Evolutionary conservation across 2,113 vertebrate species (phyloP).

Genomic region (Cyphomyrus discorhynchus): DNA sequence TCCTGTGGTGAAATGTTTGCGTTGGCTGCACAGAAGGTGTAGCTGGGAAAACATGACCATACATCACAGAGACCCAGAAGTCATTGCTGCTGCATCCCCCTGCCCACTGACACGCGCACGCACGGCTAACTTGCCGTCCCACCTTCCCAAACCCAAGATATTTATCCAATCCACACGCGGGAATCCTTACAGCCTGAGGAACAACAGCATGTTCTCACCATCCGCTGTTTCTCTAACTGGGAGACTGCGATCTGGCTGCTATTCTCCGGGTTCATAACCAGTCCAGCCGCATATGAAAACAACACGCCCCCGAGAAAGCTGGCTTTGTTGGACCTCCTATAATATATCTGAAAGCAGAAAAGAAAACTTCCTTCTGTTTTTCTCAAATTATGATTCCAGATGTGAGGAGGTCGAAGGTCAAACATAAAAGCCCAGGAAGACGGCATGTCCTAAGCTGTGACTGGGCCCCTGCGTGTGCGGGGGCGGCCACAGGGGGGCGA

Average conservation of each 20-base stretch:
- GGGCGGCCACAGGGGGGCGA: constrained; percentile 72
- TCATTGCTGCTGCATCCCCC: constrained; percentile 33
- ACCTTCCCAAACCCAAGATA: constrained; percentile 51
- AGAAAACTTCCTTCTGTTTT: constrained; percentile 80
- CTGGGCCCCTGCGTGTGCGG: constrained; percentile 64
- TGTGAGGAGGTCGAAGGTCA: constrained; percentile 82
- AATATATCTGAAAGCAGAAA: constrained; percentile 68
- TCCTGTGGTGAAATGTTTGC: constrained; percentile 64
- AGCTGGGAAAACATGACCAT: constrained; percentile 60
- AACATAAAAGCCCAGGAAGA: constrained; percentile 94
- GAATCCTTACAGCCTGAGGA: constrained; percentile 59
- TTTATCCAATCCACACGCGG: constrained; percentile 69
- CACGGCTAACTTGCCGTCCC: constrained; percentile 23
- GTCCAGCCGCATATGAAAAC: constrained; percentile 46
- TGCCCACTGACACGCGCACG: background rate
- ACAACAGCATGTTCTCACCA: constrained; percentile 45
- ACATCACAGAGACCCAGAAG: constrained; percentile 64
- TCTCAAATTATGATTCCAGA: constrained; percentile 91
- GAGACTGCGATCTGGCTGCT: background rate
- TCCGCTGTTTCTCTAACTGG: background rate
- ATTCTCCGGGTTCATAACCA: constrained; percentile 67
- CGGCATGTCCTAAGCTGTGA: constrained; percentile 65
- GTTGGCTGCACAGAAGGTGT: constrained; percentile 59
- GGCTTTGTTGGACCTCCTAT: constrained; percentile 51
- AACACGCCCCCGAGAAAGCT: constrained; percentile 46